Percentiles rank a stretch among this genome's conserved stretches.
phyloP scores from a whole-genome alignment of 2,797 vertebrate genomes.

The Pangasius djambal region DNA sequence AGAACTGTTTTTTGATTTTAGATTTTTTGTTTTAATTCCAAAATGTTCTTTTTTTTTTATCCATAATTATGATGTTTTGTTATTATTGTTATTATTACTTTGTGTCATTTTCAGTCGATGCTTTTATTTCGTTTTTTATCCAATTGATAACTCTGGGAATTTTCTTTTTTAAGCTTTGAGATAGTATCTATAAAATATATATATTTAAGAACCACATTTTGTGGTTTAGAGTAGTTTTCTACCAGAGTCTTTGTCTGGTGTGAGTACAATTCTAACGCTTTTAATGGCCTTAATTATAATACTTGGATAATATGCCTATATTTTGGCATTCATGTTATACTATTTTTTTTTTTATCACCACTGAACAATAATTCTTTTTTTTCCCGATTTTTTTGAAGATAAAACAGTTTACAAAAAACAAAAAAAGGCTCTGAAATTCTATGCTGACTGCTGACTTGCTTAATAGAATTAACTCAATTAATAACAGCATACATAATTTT shows the following conservation, averaged over 20 bases:
- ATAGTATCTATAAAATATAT: constrained; percentile 49
- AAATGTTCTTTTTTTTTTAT: constrained; percentile 58
- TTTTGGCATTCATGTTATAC: constrained; percentile 47
- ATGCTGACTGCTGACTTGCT: constrained; percentile 35
- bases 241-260: constrained; percentile 46
- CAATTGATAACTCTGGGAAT: constrained; percentile 57
- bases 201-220: constrained; percentile 54
- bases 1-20: background rate
- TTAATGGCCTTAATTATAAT: constrained; percentile 71
- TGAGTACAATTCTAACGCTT: constrained; percentile 55
- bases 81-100: constrained; percentile 54
- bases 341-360: constrained; percentile 37
- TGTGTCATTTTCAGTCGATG: constrained; percentile 57
- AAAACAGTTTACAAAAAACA: constrained; percentile 53
- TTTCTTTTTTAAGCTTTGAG: constrained; percentile 57
- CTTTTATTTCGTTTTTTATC: constrained; percentile 49
- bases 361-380: constrained; percentile 41
- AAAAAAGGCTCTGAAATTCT: constrained; percentile 34
- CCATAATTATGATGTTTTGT: constrained; percentile 60
- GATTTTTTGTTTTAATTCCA: constrained; percentile 62
- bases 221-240: constrained; percentile 55
- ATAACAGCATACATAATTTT: background rate
- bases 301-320: constrained; percentile 25
- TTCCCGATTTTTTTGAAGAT: constrained; percentile 45
- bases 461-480: background rate